Evolutionary conservation across 2,797 vertebrate genomes (phyloP).

Genomic region (Poecilia picta): DNA sequence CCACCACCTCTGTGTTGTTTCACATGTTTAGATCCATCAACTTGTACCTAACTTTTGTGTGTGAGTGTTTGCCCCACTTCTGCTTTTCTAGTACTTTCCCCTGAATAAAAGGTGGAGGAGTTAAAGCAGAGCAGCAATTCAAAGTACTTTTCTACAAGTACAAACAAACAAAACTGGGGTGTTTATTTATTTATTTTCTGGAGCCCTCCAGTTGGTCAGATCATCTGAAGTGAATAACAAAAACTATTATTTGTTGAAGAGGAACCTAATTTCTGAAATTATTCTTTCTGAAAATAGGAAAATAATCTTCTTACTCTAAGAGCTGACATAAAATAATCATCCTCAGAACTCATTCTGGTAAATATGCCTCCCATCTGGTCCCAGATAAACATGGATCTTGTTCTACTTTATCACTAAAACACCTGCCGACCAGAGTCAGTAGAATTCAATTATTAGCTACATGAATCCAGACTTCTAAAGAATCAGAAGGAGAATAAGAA

Average conservation of each 20-base stretch:
- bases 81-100: conserved; percentile 35
- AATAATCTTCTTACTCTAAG: conserved; percentile 4
- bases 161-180: conserved; percentile 36
- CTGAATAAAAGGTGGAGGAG: conserved; percentile 27
- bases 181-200: rapidly evolving
- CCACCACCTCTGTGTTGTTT: conserved; percentile 26
- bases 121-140: conserved; percentile 29
- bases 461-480: background rate
- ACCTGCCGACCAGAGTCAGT: background rate
- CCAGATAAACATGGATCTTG: background rate
- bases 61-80: conserved; percentile 31
- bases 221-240: background rate
- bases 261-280: conserved; percentile 4
- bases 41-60: conserved; percentile 29
- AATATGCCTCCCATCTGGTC: conserved; percentile 1
- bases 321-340: background rate
- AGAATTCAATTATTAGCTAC: background rate
- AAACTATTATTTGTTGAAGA: background rate
- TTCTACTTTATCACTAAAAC: background rate
- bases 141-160: conserved; percentile 34
- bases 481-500: background rate
- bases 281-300: background rate
- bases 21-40: conserved; percentile 40
- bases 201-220: background rate
- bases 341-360: background rate